These are phyloP conservation scores for Syritta pipiens DNA, from an alignment of 2,888 invertebrate species.

Conservation along the genomic window DNA sequence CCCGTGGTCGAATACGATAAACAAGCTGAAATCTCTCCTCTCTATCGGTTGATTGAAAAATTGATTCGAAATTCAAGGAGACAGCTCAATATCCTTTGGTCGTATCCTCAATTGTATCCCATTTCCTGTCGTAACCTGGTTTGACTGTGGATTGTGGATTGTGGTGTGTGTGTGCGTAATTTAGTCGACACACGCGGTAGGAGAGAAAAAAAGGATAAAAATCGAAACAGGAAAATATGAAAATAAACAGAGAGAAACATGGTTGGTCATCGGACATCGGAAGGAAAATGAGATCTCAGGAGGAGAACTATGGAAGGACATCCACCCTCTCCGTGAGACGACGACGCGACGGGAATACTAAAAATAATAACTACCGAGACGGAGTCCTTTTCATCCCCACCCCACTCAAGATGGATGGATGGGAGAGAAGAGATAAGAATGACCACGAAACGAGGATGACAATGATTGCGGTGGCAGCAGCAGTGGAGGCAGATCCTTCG, in stretches of 20 bases:
- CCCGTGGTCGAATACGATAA: conserved; percentile 8
- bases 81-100: conserved; percentile 39
- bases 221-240: conserved; percentile 47
- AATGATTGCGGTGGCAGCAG: conserved; percentile 22
- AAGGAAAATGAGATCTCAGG: neutral
- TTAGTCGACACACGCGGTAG: neutral
- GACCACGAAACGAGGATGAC: conserved; percentile 51
- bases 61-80: conserved; percentile 52
- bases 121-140: conserved; percentile 32
- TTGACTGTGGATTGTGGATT: too few species aligned
- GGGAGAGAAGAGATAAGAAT: conserved; percentile 26
- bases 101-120: conserved; percentile 41
- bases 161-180: conserved; percentile 27
- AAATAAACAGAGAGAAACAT: conserved; percentile 56
- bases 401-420: neutral
- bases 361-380: conserved; percentile 58
- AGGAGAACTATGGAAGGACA: neutral
- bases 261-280: conserved; percentile 30
- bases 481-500: neutral
- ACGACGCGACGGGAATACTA: conserved; percentile 58
- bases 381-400: conserved; percentile 30
- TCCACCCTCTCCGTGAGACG: neutral
- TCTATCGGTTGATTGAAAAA: conserved; percentile 51
- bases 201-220: conserved; percentile 47
- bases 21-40: conserved; percentile 13